Conservation (phyloP, 1,140 invertebrate species). For the Drosophila truncata region DNA sequence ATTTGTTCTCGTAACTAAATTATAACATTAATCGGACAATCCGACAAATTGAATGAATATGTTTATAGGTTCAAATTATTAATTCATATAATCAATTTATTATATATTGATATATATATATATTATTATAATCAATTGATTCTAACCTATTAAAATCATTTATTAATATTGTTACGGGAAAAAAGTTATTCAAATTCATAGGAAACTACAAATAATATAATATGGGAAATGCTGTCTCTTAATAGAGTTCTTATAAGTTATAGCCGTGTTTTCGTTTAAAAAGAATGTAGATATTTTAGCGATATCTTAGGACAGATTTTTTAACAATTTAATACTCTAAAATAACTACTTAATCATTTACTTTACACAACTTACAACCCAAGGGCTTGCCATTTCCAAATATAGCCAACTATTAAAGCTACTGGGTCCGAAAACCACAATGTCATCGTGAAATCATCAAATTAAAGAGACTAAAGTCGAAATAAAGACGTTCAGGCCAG, state of each 20-base stretch:
- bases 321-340: background rate
- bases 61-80: background rate
- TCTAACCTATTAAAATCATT: background rate
- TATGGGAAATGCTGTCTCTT: background rate
- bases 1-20: background rate
- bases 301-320: background rate
- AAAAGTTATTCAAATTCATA: background rate
- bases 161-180: background rate
- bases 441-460: constrained; percentile 18
- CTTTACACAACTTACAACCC: background rate
- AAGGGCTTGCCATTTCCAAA: constrained; percentile 5
- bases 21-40: background rate
- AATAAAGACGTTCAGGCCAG: background rate
- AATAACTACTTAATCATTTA: background rate
- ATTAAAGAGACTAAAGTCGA: background rate
- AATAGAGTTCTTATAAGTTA: too few species aligned
- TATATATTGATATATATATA: background rate
- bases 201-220: background rate
- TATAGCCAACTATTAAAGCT: constrained; percentile 9
- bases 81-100: too few species aligned
- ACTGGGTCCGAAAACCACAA: background rate
- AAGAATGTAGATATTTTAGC: background rate
- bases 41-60: too few species aligned
- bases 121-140: background rate
- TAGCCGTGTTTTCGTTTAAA: too few species aligned